Base-by-base conservation (phyloP, 92 coral and sea anemone genomes). In the Paramuricea clavata region DNA sequence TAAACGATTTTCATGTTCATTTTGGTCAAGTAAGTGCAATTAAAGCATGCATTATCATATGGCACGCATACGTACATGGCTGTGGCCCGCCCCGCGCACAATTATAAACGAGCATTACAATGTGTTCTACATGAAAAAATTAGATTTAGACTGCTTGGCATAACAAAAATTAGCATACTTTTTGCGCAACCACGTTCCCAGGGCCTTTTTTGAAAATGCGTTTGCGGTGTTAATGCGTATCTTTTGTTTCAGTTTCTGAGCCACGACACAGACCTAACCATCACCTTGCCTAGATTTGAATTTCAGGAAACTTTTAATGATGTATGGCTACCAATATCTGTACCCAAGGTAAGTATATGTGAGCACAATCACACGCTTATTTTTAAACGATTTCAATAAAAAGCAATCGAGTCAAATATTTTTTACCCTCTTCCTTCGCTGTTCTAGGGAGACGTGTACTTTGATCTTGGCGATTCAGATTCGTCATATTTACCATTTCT, bases 1-100 rank as follows among this genome's bases (percentile, higher is more conserved):
- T 95, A 22, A 95, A 90, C 59, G 98, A 95, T 79, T 87, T 95
- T 88, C 98, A 95, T 76, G 92, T 93, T 19, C 97, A 93, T 78
- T 95, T 95, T 78, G 98, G 98, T 32, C 98, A 95, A 86, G 98
- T 95, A 90, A 83, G 93, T 74, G 11, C 2, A 54, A 21, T 47
- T 2, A 33, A 35, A 21, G 0, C 49, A 17, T 23, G 42, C 64
- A 47, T 2, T 34, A 25, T 27, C 31, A n/a, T 13, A 81, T 5
- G 6, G 54, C 15, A 5, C 25, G 6, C 42, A 5, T 34, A 6
- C 75, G 28, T 27, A 21, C 17, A 0, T 3, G 26, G 50, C 47
- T 23, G 39, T 32, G 34, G n/a, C 22, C n/a, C n/a, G n/a, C 26
- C 31, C 22, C 70, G 15, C 7, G 28, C 25, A 62, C 25, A n/a